These are phyloP conservation scores for Pyrgilauda ruficollis DNA, from an alignment of 2,113 vertebrate genomes.

Conservation along the genomic window DNA sequence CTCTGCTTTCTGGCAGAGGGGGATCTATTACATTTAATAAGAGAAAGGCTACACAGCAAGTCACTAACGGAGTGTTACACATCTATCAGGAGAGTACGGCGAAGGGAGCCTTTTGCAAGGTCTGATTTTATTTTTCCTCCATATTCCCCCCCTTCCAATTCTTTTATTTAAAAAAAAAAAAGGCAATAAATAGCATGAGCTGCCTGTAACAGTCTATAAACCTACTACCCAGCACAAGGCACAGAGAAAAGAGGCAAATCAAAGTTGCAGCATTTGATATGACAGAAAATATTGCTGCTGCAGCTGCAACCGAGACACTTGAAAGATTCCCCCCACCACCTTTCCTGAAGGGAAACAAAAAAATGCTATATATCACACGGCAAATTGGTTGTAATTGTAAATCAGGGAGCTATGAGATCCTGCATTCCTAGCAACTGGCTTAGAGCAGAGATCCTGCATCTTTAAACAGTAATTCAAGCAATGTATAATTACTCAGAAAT, in stretches of 20 bases:
- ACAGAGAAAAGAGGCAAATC: slow-evolving; percentile 55
- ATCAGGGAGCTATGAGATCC: slow-evolving; percentile 11
- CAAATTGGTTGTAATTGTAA: slow-evolving; percentile 56
- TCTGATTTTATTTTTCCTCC: slow-evolving; percentile 17
- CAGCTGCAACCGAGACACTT: slow-evolving; percentile 32
- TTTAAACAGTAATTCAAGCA: slow-evolving; percentile 46
- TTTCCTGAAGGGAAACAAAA: slow-evolving; percentile 3
- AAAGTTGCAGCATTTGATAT: slow-evolving; percentile 76
- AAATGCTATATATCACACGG: slow-evolving; percentile 30
- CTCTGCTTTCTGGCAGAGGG: slow-evolving; percentile 55
- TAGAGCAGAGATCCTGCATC: slow-evolving; percentile 37
- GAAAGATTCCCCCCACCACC: slow-evolving; percentile 33
- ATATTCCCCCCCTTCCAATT: too few relatives aligned
- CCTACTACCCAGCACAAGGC: slow-evolving; percentile 6
- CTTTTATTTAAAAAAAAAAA: background rate
- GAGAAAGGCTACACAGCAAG: slow-evolving; percentile 43
- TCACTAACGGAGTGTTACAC: slow-evolving; percentile 32
- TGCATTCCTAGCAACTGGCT: slow-evolving; percentile 47
- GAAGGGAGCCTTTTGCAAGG: background rate
- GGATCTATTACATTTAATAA: slow-evolving; percentile 60
- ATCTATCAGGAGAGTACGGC: background rate
- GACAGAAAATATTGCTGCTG: slow-evolving; percentile 61
- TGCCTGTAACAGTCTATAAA: slow-evolving; percentile 11
- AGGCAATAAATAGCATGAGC: background rate
- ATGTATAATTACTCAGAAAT: slow-evolving; percentile 42